phyloP scores from a whole-genome alignment of 2,888 invertebrate species.

The Dendrolimus houi region DNA sequence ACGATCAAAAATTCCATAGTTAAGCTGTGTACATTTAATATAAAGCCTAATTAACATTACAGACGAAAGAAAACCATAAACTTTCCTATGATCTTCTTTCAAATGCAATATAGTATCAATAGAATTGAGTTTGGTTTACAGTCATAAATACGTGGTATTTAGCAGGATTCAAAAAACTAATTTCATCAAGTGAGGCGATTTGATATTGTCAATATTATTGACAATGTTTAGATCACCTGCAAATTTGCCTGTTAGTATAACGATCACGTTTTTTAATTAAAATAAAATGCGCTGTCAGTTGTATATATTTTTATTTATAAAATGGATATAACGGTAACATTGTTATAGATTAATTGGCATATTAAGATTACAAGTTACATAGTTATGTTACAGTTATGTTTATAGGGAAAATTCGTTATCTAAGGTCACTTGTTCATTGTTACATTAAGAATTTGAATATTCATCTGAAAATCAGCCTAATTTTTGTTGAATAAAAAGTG shows the following conservation, averaged over 20 bases:
- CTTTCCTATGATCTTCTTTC: conserved; percentile 27
- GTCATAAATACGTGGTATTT: conserved; percentile 13
- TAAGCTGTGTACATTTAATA: conserved; percentile 66
- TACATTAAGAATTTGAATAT: conserved; percentile 7
- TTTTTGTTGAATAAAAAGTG: conserved; percentile 8
- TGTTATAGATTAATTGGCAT: conserved; percentile 55
- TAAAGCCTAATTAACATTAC: conserved; percentile 19
- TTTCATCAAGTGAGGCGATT: not conserved
- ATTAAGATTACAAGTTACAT: conserved; percentile 27
- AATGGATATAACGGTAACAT: conserved; percentile 52
- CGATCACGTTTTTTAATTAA: too few relatives aligned
- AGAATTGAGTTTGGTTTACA: conserved; percentile 63
- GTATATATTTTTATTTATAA: conserved; percentile 20
- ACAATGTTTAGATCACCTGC: too few relatives aligned
- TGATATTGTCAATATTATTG: not conserved
- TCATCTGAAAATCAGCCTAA: not conserved
- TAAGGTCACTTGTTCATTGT: conserved; percentile 10
- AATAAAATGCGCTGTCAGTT: conserved; percentile 54
- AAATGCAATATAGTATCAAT: conserved; percentile 51
- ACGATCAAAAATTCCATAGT: conserved; percentile 62
- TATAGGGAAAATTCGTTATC: too few relatives aligned
- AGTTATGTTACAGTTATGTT: conserved; percentile 40
- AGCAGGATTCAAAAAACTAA: conserved; percentile 1
- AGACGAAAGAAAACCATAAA: conserved; percentile 18
- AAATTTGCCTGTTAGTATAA: too few relatives aligned